Conservation (phyloP, 2,888 invertebrate genomes). For the Ametastegia equiseti region DNA sequence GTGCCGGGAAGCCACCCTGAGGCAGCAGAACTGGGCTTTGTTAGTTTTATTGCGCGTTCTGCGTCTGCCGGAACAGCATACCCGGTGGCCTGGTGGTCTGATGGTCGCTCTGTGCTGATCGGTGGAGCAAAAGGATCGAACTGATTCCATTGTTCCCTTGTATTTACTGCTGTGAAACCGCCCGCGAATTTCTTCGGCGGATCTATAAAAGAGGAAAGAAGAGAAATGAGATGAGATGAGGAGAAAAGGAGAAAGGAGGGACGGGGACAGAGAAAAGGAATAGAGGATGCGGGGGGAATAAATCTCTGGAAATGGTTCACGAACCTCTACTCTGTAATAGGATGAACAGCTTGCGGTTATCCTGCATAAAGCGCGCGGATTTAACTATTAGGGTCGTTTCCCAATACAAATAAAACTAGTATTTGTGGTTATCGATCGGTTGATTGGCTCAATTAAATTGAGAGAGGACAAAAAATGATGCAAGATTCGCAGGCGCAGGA, state of each 20-base stretch:
- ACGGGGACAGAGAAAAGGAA: background rate
- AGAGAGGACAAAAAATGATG: background rate
- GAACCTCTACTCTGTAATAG: background rate
- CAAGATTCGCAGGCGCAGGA: too few relatives aligned
- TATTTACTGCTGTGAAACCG: conserved; percentile 31
- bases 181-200: background rate
- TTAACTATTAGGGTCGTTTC: background rate
- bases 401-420: background rate
- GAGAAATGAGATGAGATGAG: background rate
- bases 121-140: conserved; percentile 10
- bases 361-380: background rate
- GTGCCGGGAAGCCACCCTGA: background rate
- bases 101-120: background rate
- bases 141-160: conserved; percentile 18
- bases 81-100: background rate
- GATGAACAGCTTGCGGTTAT: background rate
- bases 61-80: background rate
- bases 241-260: background rate
- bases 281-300: background rate
- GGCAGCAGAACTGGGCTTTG: background rate
- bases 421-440: background rate
- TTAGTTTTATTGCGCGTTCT: background rate
- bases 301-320: conserved; percentile 1
- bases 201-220: background rate
- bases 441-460: background rate